Base-by-base conservation (phyloP, 2,888 invertebrate species). In the Tortrix viridana region DNA sequence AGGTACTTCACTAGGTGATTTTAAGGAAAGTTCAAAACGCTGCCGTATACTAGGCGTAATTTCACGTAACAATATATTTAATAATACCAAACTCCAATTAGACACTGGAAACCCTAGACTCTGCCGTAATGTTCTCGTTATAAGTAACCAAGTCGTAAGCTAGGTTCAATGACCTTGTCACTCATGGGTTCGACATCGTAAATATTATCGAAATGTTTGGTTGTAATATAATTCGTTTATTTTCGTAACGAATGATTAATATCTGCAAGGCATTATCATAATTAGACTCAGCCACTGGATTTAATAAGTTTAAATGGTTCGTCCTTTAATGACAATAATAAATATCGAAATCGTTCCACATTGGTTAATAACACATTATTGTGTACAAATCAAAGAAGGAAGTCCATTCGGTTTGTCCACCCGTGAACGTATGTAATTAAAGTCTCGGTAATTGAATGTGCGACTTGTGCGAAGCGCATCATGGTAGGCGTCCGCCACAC, bases 301-400 rank as follows among this genome's bases (percentile, higher is more conserved):
- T 57, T 57, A n/a, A 57, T 49, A n/a, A 57, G 38, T 41, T 57
- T 57, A 18, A 23, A 57, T 38, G 57, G 57, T 38, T 57, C 57
- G 6, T 48, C 57, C 16, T 41, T 47, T 41, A 57, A 22, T 22
- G 20, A 54, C 12, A 47, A 38, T 23, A 57, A 57, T 16, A 57
- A 23, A 37, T 44, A 44, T 16, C 44, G 44, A 44, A 44, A 52
- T 37, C 50, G 16, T 18, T 52, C 50, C 12, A 52, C 49, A 3
- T 49, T 20, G 12, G 49, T 26, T 26, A 49, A 26, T 9, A 26
- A 23, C 18, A 23, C 23, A 14, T 49, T 49, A 32, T 16, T 23
- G 20, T 23, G 26, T 26, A 49, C 32, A 49, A 49, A n/a, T 49
- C 49, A 23, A 14, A 48, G 48, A 48, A 48, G 7, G 48, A 7